Evolutionary conservation across 2,797 vertebrate genomes (phyloP).

Genomic region (Melanogrammus aeglefinus): DNA sequence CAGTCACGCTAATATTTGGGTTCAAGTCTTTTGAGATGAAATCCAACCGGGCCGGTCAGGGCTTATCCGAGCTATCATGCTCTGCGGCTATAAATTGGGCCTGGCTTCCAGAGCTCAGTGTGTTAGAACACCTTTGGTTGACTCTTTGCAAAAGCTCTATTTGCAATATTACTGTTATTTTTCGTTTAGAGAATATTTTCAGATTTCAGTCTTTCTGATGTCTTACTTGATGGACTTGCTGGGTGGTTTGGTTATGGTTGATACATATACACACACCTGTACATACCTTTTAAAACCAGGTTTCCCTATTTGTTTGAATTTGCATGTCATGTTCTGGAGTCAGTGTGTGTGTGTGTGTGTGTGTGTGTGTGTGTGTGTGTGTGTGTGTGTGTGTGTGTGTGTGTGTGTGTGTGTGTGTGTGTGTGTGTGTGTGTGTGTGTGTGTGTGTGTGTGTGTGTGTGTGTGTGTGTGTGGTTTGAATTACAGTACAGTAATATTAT

Average conservation of each 20-base stretch:
- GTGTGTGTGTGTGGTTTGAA: background rate
- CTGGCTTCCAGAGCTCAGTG: too few species aligned
- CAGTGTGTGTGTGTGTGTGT: background rate
- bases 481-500: background rate
- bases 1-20: background rate
- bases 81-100: too few species aligned
- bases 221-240: too few species aligned
- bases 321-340: background rate
- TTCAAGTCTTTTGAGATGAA: background rate
- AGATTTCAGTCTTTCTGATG: background rate
- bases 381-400: background rate
- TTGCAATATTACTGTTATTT: background rate
- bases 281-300: too few species aligned
- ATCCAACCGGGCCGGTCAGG: too few species aligned
- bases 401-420: background rate
- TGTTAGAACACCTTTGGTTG: too few species aligned
- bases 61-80: too few species aligned
- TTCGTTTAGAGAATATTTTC: background rate
- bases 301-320: background rate
- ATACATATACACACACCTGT: too few species aligned
- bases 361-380: background rate
- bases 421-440: background rate
- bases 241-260: too few species aligned
- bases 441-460: background rate
- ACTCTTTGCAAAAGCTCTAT: background rate